These are phyloP conservation scores for Alexandromys fortis DNA, from an alignment of 2,113 vertebrate genomes.

Conservation along the genomic window DNA sequence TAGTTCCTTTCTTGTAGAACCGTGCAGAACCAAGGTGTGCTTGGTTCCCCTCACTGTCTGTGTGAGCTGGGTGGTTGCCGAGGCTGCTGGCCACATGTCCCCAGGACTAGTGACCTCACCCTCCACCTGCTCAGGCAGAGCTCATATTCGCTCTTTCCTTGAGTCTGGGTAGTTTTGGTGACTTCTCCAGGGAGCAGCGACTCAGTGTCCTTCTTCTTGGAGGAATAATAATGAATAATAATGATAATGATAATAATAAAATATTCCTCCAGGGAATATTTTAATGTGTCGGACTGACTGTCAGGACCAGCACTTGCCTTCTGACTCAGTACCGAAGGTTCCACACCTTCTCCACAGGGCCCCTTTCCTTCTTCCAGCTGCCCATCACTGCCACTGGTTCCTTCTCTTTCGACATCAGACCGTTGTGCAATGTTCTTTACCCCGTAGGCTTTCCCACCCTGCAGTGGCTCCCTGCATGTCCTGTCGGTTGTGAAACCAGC, in stretches of 20 bases:
- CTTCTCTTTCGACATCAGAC: not conserved
- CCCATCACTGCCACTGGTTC: rapidly evolving
- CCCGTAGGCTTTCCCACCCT: not conserved
- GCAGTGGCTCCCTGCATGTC: not conserved
- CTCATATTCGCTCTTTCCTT: not conserved
- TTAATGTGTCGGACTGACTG: not conserved
- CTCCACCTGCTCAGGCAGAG: not conserved
- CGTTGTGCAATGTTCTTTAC: not conserved
- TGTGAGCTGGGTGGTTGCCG: rapidly evolving
- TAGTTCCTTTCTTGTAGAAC: not conserved
- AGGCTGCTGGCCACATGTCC: not conserved
- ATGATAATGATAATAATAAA: too few relatives aligned
- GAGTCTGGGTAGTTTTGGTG: not conserved
- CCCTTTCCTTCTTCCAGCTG: not conserved
- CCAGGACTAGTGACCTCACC: too few relatives aligned
- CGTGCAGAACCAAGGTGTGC: not conserved
- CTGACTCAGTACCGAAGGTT: not conserved
- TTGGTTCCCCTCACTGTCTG: not conserved
- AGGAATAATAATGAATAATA: not conserved
- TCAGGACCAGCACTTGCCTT: not conserved
- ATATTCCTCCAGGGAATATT: not conserved
- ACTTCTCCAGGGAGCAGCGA: not conserved
- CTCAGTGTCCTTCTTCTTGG: not conserved
- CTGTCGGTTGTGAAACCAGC: not conserved
- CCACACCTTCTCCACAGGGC: not conserved